Conservation (phyloP, 92 coral and sea anemone genomes). For the Heliopora coerulea region DNA sequence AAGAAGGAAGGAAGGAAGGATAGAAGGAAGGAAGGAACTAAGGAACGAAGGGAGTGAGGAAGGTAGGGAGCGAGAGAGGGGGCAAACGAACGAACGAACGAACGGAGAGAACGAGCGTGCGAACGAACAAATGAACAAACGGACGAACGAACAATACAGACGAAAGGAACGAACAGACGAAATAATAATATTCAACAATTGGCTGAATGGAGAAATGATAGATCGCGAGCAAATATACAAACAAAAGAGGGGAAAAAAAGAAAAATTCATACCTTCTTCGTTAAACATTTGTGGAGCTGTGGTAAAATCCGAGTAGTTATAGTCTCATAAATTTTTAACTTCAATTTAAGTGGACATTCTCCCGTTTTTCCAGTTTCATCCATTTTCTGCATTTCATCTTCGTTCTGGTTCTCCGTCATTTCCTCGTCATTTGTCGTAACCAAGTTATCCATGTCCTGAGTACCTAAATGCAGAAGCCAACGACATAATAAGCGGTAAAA, state of each 20-base stretch:
- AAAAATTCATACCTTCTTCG: conserved; percentile 69
- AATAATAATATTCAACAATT: no score
- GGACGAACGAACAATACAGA: not conserved
- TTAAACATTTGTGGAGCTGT: conserved; percentile 74
- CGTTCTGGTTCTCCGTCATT: conserved; percentile 30
- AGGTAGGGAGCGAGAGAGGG: not conserved
- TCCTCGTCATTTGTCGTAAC: not conserved
- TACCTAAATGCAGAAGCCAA: no score
- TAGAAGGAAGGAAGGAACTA: conserved; percentile 5
- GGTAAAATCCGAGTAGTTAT: conserved; percentile 75
- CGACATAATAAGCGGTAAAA: no score
- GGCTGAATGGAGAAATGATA: not conserved
- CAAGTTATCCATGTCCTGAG: no score
- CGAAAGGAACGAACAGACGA: not conserved
- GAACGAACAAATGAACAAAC: no score
- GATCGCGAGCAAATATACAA: not conserved
- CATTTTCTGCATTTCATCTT: conserved; percentile 14
- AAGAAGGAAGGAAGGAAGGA: not conserved
- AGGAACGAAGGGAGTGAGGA: not conserved
- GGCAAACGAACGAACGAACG: not conserved
- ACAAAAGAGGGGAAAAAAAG: not conserved
- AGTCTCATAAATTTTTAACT: conserved; percentile 64
- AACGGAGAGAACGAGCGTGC: no score
- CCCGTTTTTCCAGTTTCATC: conserved; percentile 19
- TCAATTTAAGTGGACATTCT: conserved; percentile 52